These are phyloP conservation scores for Heterocephalus glaber DNA, from an alignment of 2,113 vertebrate genomes.

Conservation along the genomic window DNA sequence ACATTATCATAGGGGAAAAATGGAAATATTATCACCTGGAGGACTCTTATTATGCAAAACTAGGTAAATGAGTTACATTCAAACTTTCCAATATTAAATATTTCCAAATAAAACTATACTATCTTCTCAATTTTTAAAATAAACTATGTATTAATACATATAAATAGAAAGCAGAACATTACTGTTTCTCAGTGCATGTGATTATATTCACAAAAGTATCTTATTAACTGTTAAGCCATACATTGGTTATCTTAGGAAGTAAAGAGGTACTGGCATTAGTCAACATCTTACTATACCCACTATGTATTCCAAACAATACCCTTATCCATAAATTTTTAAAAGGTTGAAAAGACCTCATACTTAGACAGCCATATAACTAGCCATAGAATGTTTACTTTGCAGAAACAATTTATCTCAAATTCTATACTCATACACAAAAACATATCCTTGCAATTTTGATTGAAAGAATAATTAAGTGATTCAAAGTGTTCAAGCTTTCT, in stretches of 20 bases:
- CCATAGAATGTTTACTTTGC: neutral
- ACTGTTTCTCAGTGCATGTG: fast-evolving
- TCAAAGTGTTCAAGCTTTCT: fast-evolving
- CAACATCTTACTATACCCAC: neutral
- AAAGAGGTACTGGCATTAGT: fast-evolving
- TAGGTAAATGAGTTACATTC: neutral
- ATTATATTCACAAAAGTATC: neutral
- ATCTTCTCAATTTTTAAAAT: neutral
- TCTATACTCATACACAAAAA: neutral
- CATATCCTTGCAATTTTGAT: neutral
- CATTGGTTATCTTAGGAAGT: neutral
- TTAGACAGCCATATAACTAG: too few relatives aligned
- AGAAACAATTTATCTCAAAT: neutral
- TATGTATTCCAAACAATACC: neutral
- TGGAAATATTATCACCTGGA: neutral
- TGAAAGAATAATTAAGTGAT: neutral
- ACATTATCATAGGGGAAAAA: neutral
- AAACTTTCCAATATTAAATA: neutral
- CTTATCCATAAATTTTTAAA: neutral
- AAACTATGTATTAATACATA: neutral
- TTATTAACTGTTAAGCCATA: neutral
- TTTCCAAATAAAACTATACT: neutral
- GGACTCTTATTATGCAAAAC: neutral
- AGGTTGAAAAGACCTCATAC: neutral
- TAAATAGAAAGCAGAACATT: neutral